These are phyloP conservation scores for Oxytorus armatus DNA, from an alignment of 2,888 invertebrate species.

Conservation along the genomic window DNA sequence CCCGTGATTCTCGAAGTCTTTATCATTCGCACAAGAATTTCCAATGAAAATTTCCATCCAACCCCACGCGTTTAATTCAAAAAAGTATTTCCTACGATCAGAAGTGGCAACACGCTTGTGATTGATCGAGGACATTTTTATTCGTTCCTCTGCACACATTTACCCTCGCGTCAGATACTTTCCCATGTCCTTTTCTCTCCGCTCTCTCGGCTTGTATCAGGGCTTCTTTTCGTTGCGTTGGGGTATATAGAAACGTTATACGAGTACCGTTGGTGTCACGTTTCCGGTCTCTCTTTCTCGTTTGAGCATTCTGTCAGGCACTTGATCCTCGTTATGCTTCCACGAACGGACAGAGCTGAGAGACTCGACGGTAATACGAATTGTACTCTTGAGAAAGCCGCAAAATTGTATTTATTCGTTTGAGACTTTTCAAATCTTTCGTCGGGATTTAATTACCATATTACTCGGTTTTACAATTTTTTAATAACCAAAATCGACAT, in stretches of 20 bases:
- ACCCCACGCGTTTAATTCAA: conserved; percentile 16
- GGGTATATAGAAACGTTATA: neutral
- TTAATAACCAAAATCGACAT: too few relatives aligned
- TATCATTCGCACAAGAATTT: conserved; percentile 22
- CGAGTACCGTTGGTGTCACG: conserved; percentile 6
- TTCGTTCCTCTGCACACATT: neutral
- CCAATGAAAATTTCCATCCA: conserved; percentile 10
- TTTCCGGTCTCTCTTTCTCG: conserved; percentile 47
- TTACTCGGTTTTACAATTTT: too few relatives aligned
- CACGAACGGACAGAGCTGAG: neutral
- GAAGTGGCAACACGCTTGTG: neutral
- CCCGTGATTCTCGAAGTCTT: neutral
- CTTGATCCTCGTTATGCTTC: conserved; percentile 45
- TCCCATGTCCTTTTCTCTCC: neutral
- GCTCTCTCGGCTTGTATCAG: neutral
- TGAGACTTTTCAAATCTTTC: too few relatives aligned
- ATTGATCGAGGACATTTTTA: conserved; percentile 22
- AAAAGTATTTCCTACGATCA: neutral
- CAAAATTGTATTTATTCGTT: neutral
- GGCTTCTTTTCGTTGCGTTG: neutral
- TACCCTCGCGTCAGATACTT: neutral
- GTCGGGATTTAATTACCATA: too few relatives aligned
- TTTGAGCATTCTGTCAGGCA: conserved; percentile 36
- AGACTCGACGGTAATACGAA: conserved; percentile 7
- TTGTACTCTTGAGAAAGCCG: neutral